A percentile compares a stretch with the other conserved stretches of the same genome.
Evolutionary conservation across 2,797 vertebrate genomes (phyloP).

Genomic region (Buphagus erythrorhynchus): DNA sequence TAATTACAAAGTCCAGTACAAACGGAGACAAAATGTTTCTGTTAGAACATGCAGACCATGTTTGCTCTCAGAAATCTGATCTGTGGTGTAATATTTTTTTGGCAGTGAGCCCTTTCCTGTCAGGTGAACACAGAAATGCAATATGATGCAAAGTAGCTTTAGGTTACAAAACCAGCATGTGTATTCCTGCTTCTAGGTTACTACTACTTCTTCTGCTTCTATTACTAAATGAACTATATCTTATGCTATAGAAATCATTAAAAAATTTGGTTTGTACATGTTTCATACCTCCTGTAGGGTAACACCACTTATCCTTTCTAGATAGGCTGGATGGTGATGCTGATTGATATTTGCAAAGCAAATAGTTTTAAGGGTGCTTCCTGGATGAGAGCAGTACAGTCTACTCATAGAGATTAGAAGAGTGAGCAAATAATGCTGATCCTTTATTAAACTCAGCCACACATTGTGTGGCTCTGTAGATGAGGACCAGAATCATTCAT

Average conservation of each 20-base stretch:
- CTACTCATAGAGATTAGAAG: not conserved
- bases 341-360: not conserved
- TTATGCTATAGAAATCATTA: not conserved
- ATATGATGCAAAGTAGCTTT: not conserved
- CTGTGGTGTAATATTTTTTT: not conserved
- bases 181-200: not conserved
- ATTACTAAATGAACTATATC: not conserved
- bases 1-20: slow-evolving; percentile 1
- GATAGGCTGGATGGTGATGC: not conserved
- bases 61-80: slow-evolving; percentile 12
- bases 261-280: not conserved
- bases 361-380: not conserved
- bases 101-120: not conserved
- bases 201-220: not conserved
- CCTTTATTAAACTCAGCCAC: not conserved
- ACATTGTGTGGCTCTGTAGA: not conserved
- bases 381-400: not conserved
- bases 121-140: not conserved
- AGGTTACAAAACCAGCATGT: not conserved
- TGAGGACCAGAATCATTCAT: not conserved
- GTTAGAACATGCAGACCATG: not conserved
- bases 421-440: not conserved
- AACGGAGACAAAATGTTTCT: not conserved
- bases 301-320: not conserved
- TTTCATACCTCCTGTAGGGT: not conserved